Percentiles rank a stretch among this genome's conserved stretches.
These are phyloP conservation scores for Sparus aurata DNA, from an alignment of 2,797 vertebrate species.

Conservation along the genomic window DNA sequence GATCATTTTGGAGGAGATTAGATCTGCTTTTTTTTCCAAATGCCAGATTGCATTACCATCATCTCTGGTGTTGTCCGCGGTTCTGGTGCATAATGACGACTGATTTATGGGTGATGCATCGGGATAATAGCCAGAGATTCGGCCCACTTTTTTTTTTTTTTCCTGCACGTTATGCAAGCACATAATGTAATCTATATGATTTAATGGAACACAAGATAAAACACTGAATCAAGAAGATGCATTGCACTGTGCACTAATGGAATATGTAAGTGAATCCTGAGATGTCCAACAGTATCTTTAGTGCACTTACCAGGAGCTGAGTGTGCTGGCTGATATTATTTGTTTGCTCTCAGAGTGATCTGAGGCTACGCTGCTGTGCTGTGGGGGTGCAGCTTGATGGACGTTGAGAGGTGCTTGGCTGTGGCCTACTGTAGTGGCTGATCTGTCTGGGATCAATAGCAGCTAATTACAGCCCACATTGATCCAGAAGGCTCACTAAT, in stretches of 20 bases:
- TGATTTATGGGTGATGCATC: slow-evolving; percentile 76
- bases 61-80: slow-evolving; percentile 59
- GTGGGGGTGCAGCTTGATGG: slow-evolving; percentile 76
- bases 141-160: slow-evolving; percentile 38
- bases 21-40: slow-evolving; percentile 59
- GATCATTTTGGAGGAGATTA: slow-evolving; percentile 76
- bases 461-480: slow-evolving; percentile 88
- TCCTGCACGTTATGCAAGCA: slow-evolving; percentile 56
- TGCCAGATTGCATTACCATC: slow-evolving; percentile 77
- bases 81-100: slow-evolving; percentile 66
- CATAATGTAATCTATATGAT: slow-evolving; percentile 74
- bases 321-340: slow-evolving; percentile 78
- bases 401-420: slow-evolving; percentile 80
- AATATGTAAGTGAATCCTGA: slow-evolving; percentile 81
- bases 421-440: slow-evolving; percentile 83
- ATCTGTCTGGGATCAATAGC: slow-evolving; percentile 85
- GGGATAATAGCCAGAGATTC: slow-evolving; percentile 69
- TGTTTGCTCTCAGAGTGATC: slow-evolving; percentile 76
- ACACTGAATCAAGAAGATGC: slow-evolving; percentile 76
- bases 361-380: slow-evolving; percentile 66
- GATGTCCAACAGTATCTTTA: slow-evolving; percentile 75
- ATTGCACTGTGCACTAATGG: slow-evolving; percentile 73
- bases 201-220: slow-evolving; percentile 76
- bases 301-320: slow-evolving; percentile 78
- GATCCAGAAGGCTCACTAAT: slow-evolving; percentile 83